Base-by-base conservation (phyloP, 2,888 invertebrate genomes). In the Drosophila pegasa region DNA sequence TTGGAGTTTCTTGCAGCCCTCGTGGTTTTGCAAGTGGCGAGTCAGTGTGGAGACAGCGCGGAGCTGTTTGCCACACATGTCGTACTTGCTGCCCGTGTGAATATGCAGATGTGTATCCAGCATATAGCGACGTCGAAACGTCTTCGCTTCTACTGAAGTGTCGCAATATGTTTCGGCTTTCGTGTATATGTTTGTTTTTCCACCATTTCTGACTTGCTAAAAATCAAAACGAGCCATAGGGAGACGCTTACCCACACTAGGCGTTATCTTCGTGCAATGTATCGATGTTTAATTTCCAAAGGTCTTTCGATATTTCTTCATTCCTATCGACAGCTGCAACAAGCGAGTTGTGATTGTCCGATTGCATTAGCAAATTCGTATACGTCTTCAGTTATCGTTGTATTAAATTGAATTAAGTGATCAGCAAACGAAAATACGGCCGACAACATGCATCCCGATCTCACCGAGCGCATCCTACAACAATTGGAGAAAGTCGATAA, bases 401-500 rank as follows among this genome's bases (percentile, higher is more conserved):
- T 43, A 65, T 38, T 27, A 12, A 35, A 50, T 18, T 35, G 18
- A 29, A n/a, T 55, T 55, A 10, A 20, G 20, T n/a, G 52, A 22
- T 22, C 25, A 18, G 12, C 33, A 25, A 35, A 16, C 51, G 56
- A 16, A 50, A 20, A 29, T n/a, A 29, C 29, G n/a, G 22, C 35
- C 8, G 8, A 16, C 55, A 74, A 48, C 78, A 94, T 94, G 94
- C 92, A 94, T 91, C 93, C 93, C 31, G 95, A 95, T 91, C 91
- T 96, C 76, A 94, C 94, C 48, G 96, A 96, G 90, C 94, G 94
- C 90, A 95, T 97, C 91, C 93, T 97, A 65, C 93, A 94, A 74
- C 93, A 95, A 85, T 83, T 97, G 78, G 93, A 94, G 1, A 92
- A 93, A 70, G 91, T 92, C 84, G 94, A 94, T 29, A 93, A 94